Evolutionary conservation across 92 coral and sea anemone species (phyloP).

Genomic region (Plumapathes pennacea): DNA sequence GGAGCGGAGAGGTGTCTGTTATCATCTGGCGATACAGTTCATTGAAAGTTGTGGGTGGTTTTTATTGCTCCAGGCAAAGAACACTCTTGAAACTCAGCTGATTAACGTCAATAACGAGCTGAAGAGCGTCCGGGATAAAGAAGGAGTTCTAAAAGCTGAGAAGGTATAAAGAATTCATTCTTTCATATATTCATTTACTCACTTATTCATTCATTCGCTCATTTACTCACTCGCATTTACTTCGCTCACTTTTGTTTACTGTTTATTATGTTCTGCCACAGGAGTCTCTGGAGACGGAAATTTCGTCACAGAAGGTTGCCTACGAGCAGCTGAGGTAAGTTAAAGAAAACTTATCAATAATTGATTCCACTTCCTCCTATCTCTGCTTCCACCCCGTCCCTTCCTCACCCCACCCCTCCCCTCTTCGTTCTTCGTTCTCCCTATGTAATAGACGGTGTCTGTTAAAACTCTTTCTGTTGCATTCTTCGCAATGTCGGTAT

Average conservation of each 20-base stretch:
- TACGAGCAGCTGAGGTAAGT: slow-evolving; percentile 42
- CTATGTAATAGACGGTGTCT: too few relatives aligned
- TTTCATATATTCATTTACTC: not conserved
- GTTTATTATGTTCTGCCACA: not conserved
- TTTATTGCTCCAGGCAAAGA: slow-evolving; percentile 58
- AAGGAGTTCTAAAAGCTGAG: slow-evolving; percentile 10
- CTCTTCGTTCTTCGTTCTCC: too few relatives aligned
- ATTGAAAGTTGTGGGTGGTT: too few relatives aligned
- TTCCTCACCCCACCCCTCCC: too few relatives aligned
- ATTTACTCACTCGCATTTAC: not conserved
- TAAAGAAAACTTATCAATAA: too few relatives aligned
- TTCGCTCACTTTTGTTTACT: not conserved
- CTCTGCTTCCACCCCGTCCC: too few relatives aligned
- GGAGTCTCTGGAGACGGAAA: slow-evolving; percentile 47
- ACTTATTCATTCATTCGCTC: not conserved
- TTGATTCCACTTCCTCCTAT: too few relatives aligned
- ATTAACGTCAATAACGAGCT: slow-evolving; percentile 48
- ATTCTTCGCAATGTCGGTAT: too few relatives aligned
- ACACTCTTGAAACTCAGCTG: slow-evolving; percentile 57
- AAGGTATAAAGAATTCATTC: slow-evolving; percentile 39
- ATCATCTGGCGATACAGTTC: too few relatives aligned
- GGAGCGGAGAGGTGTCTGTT: too few relatives aligned
- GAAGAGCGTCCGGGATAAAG: slow-evolving; percentile 25
- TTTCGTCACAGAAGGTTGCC: slow-evolving; percentile 41
- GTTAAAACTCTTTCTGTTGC: too few relatives aligned